Evolutionary conservation across 2,797 vertebrate genomes (phyloP), one percentile per base, ranked within the genome.

Genomic region (Sebastes cheni): DNA sequence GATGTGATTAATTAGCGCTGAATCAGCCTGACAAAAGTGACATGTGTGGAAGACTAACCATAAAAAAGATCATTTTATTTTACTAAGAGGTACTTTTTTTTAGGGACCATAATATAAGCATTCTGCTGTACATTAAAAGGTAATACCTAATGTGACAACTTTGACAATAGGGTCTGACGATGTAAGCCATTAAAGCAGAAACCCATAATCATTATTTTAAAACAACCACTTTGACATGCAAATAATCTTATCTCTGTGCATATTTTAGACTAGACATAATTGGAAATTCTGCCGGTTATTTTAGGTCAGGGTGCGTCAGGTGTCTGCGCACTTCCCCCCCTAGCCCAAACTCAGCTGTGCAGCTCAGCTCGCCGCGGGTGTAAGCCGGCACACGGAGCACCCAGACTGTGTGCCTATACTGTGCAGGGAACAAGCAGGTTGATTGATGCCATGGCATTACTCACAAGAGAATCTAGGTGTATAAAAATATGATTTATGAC

Each of bases 1-100:
- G 29, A 23, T 69, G 59, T 73, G 85, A 86, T 88, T 90, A 88
- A 89, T 93, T 85, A 91, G 69, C 77, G 1, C 29, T 52, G 75
- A 84, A 79, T 84, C 67, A 82, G 82, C 74, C 65, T 77, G 80
- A 87, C 81, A 82, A 50, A 80, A 85, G 39, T 32, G 20, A 74
- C 68, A 88, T 87, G 86, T 91, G 87, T 75, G 68, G 32, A 70
- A 27, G 60, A 61, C 22, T 58, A 72, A 69, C 55, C 55, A 42
- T 42, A 66, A 25, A 54, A 18, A 18, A 67, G 61, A 30, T 6
- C 0, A 50, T 52, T 36, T 6, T 2, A 32, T 75, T 36, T 32
- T 30, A 32, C 22, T 3, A 9, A 13, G 8, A 64, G 20, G 1
- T 6, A 18, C 6, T 42, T 36, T 58, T 22, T 22, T 67, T 42